Conservation (phyloP, 2,113 vertebrate genomes). For the Oncorhynchus clarkii region DNA sequence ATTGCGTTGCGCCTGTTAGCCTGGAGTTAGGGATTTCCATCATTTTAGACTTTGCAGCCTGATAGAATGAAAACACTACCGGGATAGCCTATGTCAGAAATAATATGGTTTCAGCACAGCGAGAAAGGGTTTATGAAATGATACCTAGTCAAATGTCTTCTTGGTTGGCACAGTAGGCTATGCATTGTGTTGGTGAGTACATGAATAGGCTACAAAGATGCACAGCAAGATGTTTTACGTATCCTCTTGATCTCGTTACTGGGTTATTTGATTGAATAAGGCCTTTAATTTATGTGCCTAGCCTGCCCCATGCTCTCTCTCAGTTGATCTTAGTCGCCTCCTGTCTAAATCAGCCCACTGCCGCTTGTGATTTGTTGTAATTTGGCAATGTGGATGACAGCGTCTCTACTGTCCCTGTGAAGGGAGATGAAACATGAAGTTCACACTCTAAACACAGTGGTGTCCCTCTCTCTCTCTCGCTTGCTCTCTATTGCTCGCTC, state of each 20-base stretch:
- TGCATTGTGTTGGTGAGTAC: background rate
- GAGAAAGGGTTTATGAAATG: background rate
- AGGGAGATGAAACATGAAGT: constrained; percentile 49
- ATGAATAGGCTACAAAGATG: background rate
- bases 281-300: background rate
- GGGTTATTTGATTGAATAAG: background rate
- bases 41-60: constrained; percentile 34
- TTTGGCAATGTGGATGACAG: constrained; percentile 32
- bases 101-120: constrained; percentile 16
- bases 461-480: constrained; percentile 27
- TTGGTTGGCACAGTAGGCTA: background rate
- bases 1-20: constrained; percentile 64
- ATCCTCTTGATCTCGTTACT: no score
- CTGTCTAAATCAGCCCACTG: constrained; percentile 44
- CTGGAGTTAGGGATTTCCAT: constrained; percentile 43
- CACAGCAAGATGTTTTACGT: background rate
- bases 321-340: constrained; percentile 31
- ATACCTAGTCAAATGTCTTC: background rate
- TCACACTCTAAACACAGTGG: constrained; percentile 38
- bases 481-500: background rate
- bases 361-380: constrained; percentile 46
- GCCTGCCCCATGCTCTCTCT: background rate
- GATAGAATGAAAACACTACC: constrained; percentile 25
- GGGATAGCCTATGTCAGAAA: constrained; percentile 9
- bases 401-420: constrained; percentile 32